Evolutionary conservation across 2,888 invertebrate species (phyloP).

Genomic region (Rugalucina vietnamica): DNA sequence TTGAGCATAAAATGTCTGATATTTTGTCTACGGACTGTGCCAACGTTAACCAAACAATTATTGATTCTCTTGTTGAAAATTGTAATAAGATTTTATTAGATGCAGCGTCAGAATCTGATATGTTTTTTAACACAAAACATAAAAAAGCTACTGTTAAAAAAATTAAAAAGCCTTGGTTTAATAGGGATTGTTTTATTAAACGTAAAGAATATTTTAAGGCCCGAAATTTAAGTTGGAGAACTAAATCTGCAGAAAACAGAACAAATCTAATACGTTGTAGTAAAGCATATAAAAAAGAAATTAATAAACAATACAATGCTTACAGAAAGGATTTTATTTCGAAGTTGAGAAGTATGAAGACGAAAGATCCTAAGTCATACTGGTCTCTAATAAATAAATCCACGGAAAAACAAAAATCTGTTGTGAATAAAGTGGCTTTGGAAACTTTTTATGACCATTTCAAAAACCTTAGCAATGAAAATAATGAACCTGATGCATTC

Average conservation of each 20-base stretch:
- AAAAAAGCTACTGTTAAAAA: not conserved
- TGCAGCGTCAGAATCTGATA: not conserved
- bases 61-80: not conserved
- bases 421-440: not conserved
- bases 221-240: not conserved
- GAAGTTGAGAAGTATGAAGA: not conserved
- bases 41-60: not conserved
- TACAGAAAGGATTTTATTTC: constrained; percentile 3
- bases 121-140: not conserved
- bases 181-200: not conserved
- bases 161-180: constrained; percentile 3
- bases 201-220: constrained; percentile 1
- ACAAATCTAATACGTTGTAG: not conserved
- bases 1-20: not conserved
- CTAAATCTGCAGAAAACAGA: not conserved
- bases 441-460: constrained; percentile 5
- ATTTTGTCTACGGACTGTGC: not conserved
- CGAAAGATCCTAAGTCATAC: constrained; percentile 2
- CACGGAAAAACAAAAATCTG: not conserved
- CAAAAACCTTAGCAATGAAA: constrained; percentile 1
- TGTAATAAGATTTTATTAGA: constrained; percentile 1
- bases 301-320: not conserved
- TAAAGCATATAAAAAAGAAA: constrained; percentile 2
- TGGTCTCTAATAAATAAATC: constrained; percentile 8
- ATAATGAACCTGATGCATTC: not conserved